A percentile compares a stretch with the other conserved stretches of the same genome.
These are phyloP conservation scores for Nomada fabriciana DNA, from an alignment of 2,888 invertebrate species.

Conservation along the genomic window DNA sequence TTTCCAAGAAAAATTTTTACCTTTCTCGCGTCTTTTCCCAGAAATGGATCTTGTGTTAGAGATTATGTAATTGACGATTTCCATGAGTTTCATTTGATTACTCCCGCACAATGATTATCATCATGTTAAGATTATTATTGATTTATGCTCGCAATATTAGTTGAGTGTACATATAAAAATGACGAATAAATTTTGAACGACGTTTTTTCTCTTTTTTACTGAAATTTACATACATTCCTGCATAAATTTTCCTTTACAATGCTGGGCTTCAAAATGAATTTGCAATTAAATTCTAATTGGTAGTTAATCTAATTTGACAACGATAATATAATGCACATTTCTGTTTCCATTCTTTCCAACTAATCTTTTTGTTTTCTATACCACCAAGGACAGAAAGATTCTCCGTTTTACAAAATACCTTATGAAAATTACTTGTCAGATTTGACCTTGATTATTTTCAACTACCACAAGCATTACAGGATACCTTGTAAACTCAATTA, in stretches of 20 bases:
- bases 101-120: not conserved
- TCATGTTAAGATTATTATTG: too few species aligned
- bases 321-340: slow-evolving; percentile 1
- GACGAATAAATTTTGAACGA: not conserved
- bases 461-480: slow-evolving; percentile 32
- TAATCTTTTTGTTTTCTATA: slow-evolving; percentile 32
- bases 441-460: slow-evolving; percentile 56
- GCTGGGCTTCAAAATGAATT: not conserved
- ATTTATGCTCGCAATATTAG: not conserved
- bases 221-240: slow-evolving; percentile 5
- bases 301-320: not conserved
- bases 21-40: not conserved
- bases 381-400: slow-evolving; percentile 41
- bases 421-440: slow-evolving; percentile 48
- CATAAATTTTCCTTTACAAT: not conserved
- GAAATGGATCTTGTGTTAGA: not conserved
- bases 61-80: not conserved
- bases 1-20: slow-evolving; percentile 16
- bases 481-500: slow-evolving; percentile 45
- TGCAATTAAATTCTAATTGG: not conserved
- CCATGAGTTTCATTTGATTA: not conserved
- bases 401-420: slow-evolving; percentile 27
- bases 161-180: not conserved
- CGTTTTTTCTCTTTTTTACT: too few species aligned
- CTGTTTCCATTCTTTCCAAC: slow-evolving; percentile 17